These are phyloP conservation scores for Thalassaphorura encarpata DNA, from an alignment of 1,140 invertebrate species.

Conservation along the genomic window DNA sequence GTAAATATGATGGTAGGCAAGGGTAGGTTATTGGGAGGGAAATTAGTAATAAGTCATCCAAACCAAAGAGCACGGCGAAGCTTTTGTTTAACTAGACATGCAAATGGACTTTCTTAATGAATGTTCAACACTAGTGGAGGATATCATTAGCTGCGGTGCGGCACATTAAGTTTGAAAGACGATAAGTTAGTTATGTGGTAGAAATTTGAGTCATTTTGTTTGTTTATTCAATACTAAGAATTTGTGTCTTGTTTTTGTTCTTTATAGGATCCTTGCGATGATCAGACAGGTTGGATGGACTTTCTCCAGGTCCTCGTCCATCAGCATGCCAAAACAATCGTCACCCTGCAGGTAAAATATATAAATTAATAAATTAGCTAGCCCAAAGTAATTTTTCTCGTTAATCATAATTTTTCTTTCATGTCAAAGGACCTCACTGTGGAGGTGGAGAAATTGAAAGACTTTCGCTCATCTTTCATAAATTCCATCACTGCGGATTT, in stretches of 20 bases:
- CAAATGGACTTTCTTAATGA: too few species aligned
- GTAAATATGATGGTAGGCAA: too few species aligned
- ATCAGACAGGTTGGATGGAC: conserved; percentile 27
- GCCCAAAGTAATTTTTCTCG: background rate
- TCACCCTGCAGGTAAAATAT: conserved; percentile 26
- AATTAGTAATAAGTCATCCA: too few species aligned
- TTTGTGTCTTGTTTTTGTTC: conserved; percentile 10
- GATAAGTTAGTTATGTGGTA: too few species aligned
- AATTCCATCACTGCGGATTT: conserved; percentile 1
- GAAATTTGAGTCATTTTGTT: too few species aligned
- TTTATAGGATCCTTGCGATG: conserved; percentile 17
- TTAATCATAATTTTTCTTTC: background rate
- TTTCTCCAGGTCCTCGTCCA: conserved; percentile 32
- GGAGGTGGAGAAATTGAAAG: conserved; percentile 10
- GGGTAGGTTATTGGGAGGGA: too few species aligned
- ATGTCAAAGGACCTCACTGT: background rate
- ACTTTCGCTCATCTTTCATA: conserved; percentile 3
- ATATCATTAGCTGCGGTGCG: too few species aligned
- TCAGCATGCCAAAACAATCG: conserved; percentile 33
- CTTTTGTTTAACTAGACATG: too few species aligned
- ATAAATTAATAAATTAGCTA: background rate
- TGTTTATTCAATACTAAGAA: too few species aligned
- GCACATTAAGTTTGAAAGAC: too few species aligned
- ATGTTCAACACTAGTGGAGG: too few species aligned
- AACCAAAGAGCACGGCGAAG: too few species aligned